A percentile compares a stretch with the other conserved stretches of the same genome.
Conservation (phyloP, 2,888 invertebrate genomes). For the Slavum lentiscoides region DNA sequence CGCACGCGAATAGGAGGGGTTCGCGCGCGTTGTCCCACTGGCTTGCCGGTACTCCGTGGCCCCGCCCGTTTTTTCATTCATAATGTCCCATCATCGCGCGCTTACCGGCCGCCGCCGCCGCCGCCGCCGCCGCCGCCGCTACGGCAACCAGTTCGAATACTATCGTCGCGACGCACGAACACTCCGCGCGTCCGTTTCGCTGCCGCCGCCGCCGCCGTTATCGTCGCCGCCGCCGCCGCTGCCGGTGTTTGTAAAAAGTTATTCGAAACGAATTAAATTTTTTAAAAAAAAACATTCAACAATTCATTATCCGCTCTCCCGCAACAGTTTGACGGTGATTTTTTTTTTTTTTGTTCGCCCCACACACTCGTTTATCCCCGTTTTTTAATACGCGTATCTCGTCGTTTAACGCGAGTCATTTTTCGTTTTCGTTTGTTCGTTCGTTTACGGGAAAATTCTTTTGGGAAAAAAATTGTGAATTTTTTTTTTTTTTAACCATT, state of each 20-base stretch:
- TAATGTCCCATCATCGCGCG: slow-evolving; percentile 25
- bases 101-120: slow-evolving; percentile 26
- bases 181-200: not conserved
- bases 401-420: too few species aligned
- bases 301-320: too few species aligned
- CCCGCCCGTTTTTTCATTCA: slow-evolving; percentile 49
- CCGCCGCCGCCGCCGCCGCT: slow-evolving; percentile 10
- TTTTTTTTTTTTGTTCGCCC: too few species aligned
- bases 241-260: not conserved
- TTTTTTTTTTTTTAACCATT: slow-evolving; percentile 3
- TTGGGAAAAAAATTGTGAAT: not conserved
- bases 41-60: slow-evolving; percentile 21
- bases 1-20: slow-evolving; percentile 35
- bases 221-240: not conserved
- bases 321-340: too few species aligned
- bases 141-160: slow-evolving; percentile 47
- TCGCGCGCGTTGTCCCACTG: slow-evolving; percentile 31
- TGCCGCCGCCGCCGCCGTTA: too few species aligned
- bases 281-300: too few species aligned
- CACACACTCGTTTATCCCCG: too few species aligned
- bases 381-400: too few species aligned
- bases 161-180: slow-evolving; percentile 27
- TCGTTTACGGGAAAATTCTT: too few species aligned
- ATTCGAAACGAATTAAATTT: not conserved
- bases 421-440: too few species aligned